Percentiles rank a stretch among this genome's conserved stretches.
These are phyloP conservation scores for Drosophila bifasciata DNA, from an alignment of 1,140 invertebrate genomes.

Conservation along the genomic window DNA sequence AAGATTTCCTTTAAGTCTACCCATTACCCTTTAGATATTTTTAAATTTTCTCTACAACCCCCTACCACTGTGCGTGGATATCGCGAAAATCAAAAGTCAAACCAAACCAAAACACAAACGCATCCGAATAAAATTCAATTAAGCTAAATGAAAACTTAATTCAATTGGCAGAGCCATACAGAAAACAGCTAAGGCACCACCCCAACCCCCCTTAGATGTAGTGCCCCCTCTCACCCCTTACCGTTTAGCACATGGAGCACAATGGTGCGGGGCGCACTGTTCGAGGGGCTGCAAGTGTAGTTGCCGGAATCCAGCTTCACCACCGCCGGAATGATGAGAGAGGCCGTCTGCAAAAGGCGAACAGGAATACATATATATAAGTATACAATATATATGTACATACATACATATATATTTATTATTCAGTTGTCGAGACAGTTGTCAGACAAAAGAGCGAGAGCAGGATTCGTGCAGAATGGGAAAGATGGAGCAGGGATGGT, in stretches of 20 bases:
- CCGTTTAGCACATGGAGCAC: conserved; percentile 83
- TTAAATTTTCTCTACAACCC: too few species aligned
- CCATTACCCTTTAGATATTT: too few species aligned
- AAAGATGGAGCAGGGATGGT: too few species aligned
- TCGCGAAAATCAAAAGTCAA: conserved; percentile 62
- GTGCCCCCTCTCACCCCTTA: conserved; percentile 41
- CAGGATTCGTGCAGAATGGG: conserved; percentile 17
- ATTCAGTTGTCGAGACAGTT: conserved; percentile 58
- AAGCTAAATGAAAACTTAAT: conserved; percentile 83
- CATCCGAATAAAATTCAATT: conserved; percentile 79
- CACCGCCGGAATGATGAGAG: conserved; percentile 83
- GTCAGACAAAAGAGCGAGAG: conserved; percentile 35
- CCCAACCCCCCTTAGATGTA: background rate
- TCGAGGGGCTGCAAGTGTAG: conserved; percentile 84
- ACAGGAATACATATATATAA: conserved; percentile 19
- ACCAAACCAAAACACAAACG: conserved; percentile 57
- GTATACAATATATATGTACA: conserved; percentile 30
- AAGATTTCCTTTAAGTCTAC: too few species aligned
- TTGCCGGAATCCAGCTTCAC: conserved; percentile 83
- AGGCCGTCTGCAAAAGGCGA: conserved; percentile 72
- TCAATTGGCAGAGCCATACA: conserved; percentile 69
- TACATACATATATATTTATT: conserved; percentile 18
- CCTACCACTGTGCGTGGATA: conserved; percentile 48
- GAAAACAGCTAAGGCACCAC: conserved; percentile 57
- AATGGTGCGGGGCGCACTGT: conserved; percentile 80